Percentiles rank a stretch among this genome's conserved stretches.
These are phyloP conservation scores for Formica exsecta DNA, from an alignment of 1,140 invertebrate genomes.

Conservation along the genomic window DNA sequence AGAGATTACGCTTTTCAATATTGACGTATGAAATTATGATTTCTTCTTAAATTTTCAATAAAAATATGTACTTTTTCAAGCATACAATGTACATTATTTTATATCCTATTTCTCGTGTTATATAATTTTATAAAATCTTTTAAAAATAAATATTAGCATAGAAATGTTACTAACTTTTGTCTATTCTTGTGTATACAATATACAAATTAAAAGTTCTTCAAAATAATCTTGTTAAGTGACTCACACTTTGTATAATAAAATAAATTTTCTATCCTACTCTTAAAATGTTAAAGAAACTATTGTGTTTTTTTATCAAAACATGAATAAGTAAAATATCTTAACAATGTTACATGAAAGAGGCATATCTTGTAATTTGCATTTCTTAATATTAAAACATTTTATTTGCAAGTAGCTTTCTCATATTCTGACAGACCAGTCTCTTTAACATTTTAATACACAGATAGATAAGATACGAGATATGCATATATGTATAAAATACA, in stretches of 20 bases:
- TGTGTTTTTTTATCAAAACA: neutral
- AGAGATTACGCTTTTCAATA: neutral
- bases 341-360: too few relatives aligned
- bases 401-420: too few relatives aligned
- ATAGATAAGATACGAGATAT: too few relatives aligned
- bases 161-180: too few relatives aligned
- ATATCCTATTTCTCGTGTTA: neutral
- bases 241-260: neutral
- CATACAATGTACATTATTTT: neutral
- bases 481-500: too few relatives aligned
- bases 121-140: neutral
- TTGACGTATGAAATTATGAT: neutral
- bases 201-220: too few relatives aligned
- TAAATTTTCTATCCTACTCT: neutral
- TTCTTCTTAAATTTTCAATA: slow-evolving; percentile 7
- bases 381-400: too few relatives aligned
- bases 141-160: slow-evolving; percentile 13
- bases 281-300: neutral
- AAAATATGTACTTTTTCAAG: slow-evolving; percentile 16
- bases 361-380: too few relatives aligned
- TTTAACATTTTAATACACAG: too few relatives aligned
- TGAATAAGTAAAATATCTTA: neutral
- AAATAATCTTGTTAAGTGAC: too few relatives aligned
- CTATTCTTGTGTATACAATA: too few relatives aligned
- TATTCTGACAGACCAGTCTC: too few relatives aligned